Evolutionary conservation across 2,113 vertebrate species (phyloP).

Genomic region (Gasterosteus aculeatus): DNA sequence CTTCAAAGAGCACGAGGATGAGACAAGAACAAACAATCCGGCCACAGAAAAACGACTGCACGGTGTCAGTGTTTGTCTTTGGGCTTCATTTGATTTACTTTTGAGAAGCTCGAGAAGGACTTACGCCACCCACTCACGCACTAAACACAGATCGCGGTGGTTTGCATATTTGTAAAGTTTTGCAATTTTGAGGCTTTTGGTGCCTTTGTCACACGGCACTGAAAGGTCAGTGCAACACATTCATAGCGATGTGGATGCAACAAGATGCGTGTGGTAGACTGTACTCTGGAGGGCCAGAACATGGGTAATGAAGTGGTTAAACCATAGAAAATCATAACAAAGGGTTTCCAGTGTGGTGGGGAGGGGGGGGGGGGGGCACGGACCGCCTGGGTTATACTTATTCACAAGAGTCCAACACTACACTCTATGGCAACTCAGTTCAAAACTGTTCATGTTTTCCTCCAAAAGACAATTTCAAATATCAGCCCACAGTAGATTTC

Average conservation of each 20-base stretch:
- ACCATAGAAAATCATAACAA: slow-evolving; percentile 73
- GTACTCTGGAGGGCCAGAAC: slow-evolving; percentile 44
- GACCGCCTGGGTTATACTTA: slow-evolving; percentile 45
- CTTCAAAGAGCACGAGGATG: not conserved
- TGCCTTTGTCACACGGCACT: slow-evolving; percentile 51
- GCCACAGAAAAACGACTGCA: slow-evolving; percentile 45
- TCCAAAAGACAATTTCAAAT: slow-evolving; percentile 2
- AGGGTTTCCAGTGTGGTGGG: slow-evolving; percentile 73
- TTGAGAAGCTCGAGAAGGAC: slow-evolving; percentile 42
- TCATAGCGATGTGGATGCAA: slow-evolving; percentile 47
- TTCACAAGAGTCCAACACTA: slow-evolving; percentile 65
- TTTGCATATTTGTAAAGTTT: slow-evolving; percentile 52
- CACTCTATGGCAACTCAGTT: not conserved
- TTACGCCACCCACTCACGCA: slow-evolving; percentile 47
- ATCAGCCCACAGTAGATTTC: not conserved
- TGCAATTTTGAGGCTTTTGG: slow-evolving; percentile 66
- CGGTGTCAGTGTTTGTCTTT: slow-evolving; percentile 48
- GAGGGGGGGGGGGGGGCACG: slow-evolving; percentile 37
- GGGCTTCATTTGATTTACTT: slow-evolving; percentile 28
- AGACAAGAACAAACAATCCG: slow-evolving; percentile 27
- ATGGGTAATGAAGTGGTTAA: slow-evolving; percentile 65
- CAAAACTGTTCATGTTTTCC: slow-evolving; percentile 5
- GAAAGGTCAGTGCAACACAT: slow-evolving; percentile 51
- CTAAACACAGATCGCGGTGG: slow-evolving; percentile 58
- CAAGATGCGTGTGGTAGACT: slow-evolving; percentile 52